Evolutionary conservation across 2,888 invertebrate genomes (phyloP).

Genomic region (Plusia festucae): DNA sequence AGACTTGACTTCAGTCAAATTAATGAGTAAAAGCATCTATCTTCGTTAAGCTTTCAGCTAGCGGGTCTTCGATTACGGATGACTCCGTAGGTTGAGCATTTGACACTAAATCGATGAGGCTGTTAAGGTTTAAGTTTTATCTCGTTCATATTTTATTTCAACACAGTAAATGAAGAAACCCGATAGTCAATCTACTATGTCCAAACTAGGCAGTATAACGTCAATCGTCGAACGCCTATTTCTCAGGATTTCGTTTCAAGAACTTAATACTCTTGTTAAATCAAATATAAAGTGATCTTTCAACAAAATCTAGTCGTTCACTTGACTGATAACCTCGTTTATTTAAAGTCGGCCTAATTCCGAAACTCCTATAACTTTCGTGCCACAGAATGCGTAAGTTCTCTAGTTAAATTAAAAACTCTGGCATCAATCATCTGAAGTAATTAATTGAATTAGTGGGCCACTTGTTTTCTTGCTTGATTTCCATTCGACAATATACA

Average conservation of each 20-base stretch:
- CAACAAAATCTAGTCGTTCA: constrained; percentile 17
- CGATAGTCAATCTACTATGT: background rate
- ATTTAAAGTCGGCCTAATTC: constrained; percentile 31
- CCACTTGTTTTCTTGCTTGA: constrained; percentile 11
- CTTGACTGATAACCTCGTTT: constrained; percentile 18
- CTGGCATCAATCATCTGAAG: constrained; percentile 44
- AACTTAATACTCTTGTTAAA: background rate
- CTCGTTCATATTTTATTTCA: background rate
- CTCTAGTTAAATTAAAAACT: constrained; percentile 59
- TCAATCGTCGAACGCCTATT: background rate
- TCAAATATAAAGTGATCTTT: constrained; percentile 9
- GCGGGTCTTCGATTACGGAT: no score
- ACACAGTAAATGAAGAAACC: background rate
- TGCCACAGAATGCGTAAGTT: constrained; percentile 44
- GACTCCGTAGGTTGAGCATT: no score
- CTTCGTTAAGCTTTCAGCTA: no score
- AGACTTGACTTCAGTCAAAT: no score
- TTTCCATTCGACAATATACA: no score
- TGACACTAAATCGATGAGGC: no score
- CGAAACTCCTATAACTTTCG: constrained; percentile 32
- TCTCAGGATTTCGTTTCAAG: background rate
- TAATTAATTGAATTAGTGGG: constrained; percentile 47
- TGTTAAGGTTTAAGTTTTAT: no score
- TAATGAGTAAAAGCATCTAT: no score
- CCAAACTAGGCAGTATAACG: background rate